Evolutionary conservation across 2,113 vertebrate genomes (phyloP).

Genomic region (Vulpes lagopus): DNA sequence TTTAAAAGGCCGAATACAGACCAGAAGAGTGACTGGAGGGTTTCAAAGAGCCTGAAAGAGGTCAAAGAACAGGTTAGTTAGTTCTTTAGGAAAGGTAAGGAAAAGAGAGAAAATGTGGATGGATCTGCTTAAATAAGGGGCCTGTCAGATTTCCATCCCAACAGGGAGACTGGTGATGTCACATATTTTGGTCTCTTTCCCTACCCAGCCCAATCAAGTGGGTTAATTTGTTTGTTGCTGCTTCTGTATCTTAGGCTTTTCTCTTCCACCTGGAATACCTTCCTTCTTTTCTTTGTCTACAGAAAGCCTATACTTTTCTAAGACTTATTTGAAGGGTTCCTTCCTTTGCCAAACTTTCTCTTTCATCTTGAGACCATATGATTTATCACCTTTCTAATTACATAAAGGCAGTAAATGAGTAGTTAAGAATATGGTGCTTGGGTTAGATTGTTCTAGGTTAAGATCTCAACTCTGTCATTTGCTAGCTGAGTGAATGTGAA

Average conservation of each 20-base stretch:
- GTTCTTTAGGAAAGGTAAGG: neutral
- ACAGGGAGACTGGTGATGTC: neutral
- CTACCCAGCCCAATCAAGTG: neutral
- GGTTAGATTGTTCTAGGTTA: conserved; percentile 11
- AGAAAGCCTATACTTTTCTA: neutral
- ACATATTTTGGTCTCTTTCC: neutral
- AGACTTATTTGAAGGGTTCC: neutral
- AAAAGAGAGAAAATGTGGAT: conserved; percentile 9
- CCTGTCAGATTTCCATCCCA: neutral
- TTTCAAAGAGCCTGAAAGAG: conserved; percentile 94
- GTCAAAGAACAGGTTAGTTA: conserved; percentile 54
- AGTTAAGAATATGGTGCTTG: conserved; percentile 2
- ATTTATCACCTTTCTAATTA: conserved; percentile 18
- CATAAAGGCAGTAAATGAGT: neutral
- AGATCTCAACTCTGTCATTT: conserved; percentile 36
- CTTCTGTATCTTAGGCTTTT: conserved; percentile 10
- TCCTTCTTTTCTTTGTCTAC: neutral
- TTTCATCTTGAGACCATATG: conserved; percentile 9
- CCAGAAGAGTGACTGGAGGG: conserved; percentile 98
- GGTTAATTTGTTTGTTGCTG: neutral
- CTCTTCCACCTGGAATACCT: neutral
- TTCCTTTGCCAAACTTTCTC: neutral
- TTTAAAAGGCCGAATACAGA: conserved; percentile 97
- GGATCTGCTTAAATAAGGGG: neutral
- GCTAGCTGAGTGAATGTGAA: neutral